Percentiles rank a stretch among this genome's conserved stretches.
Conservation (phyloP, 2,797 vertebrate species). For the Mormyrops attenuatus region DNA sequence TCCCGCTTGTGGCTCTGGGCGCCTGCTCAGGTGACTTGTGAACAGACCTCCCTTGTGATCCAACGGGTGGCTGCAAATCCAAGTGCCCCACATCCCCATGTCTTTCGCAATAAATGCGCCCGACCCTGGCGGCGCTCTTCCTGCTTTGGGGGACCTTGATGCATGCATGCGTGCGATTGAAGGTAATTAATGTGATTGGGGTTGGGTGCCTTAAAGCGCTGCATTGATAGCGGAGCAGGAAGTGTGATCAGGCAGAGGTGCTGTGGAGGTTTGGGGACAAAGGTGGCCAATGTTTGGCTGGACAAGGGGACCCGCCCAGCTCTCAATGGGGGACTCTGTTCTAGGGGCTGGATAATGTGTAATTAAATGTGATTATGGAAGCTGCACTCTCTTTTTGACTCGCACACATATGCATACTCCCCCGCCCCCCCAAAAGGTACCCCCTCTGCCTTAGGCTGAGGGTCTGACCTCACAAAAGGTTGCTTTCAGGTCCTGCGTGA, state of each 20-base stretch:
- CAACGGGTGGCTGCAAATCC: background rate
- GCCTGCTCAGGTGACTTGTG: background rate
- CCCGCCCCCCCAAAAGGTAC: background rate
- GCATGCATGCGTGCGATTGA: slow-evolving; percentile 51
- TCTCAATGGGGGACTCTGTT: slow-evolving; percentile 65
- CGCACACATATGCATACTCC: background rate
- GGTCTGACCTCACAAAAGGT: background rate
- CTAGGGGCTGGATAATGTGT: slow-evolving; percentile 67
- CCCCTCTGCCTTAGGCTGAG: background rate
- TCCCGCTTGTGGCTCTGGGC: background rate
- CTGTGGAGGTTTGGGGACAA: slow-evolving; percentile 60
- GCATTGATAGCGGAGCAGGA: slow-evolving; percentile 65
- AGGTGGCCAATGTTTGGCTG: slow-evolving; percentile 72
- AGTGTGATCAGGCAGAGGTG: slow-evolving; percentile 69
- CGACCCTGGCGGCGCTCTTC: background rate
- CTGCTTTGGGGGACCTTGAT: slow-evolving; percentile 51
- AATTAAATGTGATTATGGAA: slow-evolving; percentile 80
- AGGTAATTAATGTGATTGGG: slow-evolving; percentile 62
- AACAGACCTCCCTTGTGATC: background rate
- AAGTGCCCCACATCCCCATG: background rate
- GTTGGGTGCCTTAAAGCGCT: slow-evolving; percentile 59
- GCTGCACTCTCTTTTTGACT: slow-evolving; percentile 43
- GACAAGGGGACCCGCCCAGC: slow-evolving; percentile 57
- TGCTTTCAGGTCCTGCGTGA: background rate
- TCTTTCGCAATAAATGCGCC: background rate